Base-by-base conservation (phyloP, 2,113 vertebrate species). In the Leiothrix lutea region DNA sequence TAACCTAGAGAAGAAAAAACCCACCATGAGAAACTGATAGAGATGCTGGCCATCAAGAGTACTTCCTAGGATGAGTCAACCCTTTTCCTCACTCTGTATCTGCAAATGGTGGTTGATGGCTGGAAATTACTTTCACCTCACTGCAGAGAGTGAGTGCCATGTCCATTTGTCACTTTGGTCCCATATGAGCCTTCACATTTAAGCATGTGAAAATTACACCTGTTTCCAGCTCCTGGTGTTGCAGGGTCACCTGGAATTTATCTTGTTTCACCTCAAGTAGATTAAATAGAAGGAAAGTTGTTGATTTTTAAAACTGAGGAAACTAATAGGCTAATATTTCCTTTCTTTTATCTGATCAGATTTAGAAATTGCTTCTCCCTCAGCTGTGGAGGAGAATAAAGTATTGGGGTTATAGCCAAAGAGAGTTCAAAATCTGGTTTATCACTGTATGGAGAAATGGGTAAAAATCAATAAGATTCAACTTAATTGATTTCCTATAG, bases 401-500 rank as follows among this genome's bases (percentile, higher is more conserved):
- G 24, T 79, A 70, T 58, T 0, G 0, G 61, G 11, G 64, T 67
- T 88, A 60, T 47, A 96, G 35, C 48, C 38, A 61, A 91, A 93
- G 72, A 64, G 38, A 92, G 54, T 93, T 94, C 86, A 80, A 96
- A 96, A 65, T 51, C 80, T 91, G n/a, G 0, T 78, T 93, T 94
- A 79, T 75, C 45, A 42, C 45, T 85, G 26, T 60, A 81, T 83
- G 42, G 75, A 86, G 47, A 91, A 93, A 95, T 73, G 53, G 72
- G 75, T 70, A 93, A 87, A 92, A 96, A 95, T 96, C 95, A 95
- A 36, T 95, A 95, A 89, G n/a, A 87, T 86, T 95, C 95, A 91
- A 91, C 26, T 89, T 90, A 97, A 97, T 95, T 97, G 95, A 97
- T 97, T 97, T 97, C 83, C 80, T 97, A 80, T 97, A 94, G 51